Conservation (phyloP, 2,888 invertebrate genomes). For the Eupithecia inturbata region DNA sequence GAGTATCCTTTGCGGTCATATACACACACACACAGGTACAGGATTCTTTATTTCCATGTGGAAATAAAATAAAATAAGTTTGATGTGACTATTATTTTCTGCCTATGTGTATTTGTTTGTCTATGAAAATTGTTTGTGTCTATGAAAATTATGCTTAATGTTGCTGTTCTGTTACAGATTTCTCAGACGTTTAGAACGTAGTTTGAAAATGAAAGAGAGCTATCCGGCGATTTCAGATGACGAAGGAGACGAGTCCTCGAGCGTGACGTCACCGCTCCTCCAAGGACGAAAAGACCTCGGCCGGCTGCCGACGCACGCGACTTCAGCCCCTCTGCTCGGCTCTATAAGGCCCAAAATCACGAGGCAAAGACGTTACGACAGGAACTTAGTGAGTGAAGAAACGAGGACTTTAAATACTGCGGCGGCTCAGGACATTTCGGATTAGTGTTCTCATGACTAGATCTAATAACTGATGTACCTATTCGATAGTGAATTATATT, state of each 20-base stretch:
- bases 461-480: not conserved
- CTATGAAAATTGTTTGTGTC: not conserved
- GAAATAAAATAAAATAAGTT: not conserved
- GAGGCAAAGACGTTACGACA: constrained; percentile 77
- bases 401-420: constrained; percentile 74
- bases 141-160: constrained; percentile 13
- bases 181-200: constrained; percentile 88
- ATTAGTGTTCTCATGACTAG: constrained; percentile 51
- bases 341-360: constrained; percentile 77
- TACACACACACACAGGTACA: too few species aligned
- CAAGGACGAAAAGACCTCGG: constrained; percentile 73
- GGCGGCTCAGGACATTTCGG: constrained; percentile 76
- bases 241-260: constrained; percentile 85
- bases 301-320: constrained; percentile 70
- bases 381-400: constrained; percentile 74
- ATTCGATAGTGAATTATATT: not conserved
- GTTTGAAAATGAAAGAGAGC: constrained; percentile 87
- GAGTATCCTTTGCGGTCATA: not conserved
- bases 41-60: not conserved
- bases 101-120: not conserved
- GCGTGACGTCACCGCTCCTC: constrained; percentile 86
- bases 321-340: constrained; percentile 76
- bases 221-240: constrained; percentile 85
- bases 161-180: constrained; percentile 79
- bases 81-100: not conserved